Evolutionary conservation across 2,888 invertebrate genomes (phyloP).

Genomic region (Drosophila koepferae): DNA sequence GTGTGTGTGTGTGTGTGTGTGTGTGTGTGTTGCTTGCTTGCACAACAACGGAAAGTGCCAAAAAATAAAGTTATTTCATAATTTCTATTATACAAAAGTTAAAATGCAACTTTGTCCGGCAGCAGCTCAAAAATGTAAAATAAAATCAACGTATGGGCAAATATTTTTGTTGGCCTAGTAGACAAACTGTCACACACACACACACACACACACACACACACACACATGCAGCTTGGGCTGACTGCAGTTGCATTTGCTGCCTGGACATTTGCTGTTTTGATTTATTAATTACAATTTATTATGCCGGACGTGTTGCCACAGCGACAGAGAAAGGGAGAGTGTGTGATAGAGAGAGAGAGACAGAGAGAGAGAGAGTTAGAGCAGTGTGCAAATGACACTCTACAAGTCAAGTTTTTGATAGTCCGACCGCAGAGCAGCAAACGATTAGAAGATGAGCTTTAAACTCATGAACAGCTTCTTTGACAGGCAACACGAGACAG

Average conservation of each 20-base stretch:
- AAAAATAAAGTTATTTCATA: conserved; percentile 71
- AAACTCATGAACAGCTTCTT: conserved; percentile 38
- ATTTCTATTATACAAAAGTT: conserved; percentile 67
- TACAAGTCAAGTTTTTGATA: conserved; percentile 61
- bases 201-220: conserved; percentile 1
- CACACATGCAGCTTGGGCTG: not conserved
- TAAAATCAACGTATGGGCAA: conserved; percentile 53
- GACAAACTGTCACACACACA: conserved; percentile 20
- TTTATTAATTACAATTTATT: conserved; percentile 78
- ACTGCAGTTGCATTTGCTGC: conserved; percentile 40
- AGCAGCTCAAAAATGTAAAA: conserved; percentile 47
- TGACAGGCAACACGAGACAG: not conserved
- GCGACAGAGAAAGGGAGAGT: not conserved
- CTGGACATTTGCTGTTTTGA: conserved; percentile 67
- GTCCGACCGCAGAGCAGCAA: conserved; percentile 27
- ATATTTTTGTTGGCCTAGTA: conserved; percentile 49
- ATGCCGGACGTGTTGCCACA: conserved; percentile 46
- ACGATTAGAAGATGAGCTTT: conserved; percentile 44
- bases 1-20: conserved; percentile 15
- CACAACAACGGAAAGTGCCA: conserved; percentile 55
- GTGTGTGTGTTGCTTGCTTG: conserved; percentile 16
- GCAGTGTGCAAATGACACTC: conserved; percentile 56
- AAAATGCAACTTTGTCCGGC: conserved; percentile 44
- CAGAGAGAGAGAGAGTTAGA: not conserved
- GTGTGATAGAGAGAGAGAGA: not conserved